phyloP scores from a whole-genome alignment of 2,113 vertebrate species.

The Pangasianodon gigas region DNA sequence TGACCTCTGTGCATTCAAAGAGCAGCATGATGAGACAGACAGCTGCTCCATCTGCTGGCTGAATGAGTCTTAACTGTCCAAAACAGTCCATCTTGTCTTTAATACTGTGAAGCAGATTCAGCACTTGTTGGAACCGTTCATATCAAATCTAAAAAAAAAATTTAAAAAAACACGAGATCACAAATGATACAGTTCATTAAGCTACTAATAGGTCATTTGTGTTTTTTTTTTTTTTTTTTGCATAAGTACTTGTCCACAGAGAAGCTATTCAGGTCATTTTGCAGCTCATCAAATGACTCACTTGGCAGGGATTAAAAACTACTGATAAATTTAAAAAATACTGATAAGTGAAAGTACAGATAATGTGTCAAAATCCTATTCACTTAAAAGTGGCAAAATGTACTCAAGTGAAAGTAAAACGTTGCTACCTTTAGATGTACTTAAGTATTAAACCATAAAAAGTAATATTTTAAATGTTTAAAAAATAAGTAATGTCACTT shows the following conservation, averaged over 20 bases:
- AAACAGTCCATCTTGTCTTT: constrained; percentile 26
- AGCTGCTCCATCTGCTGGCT: constrained; percentile 50
- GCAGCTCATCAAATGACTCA: not conserved
- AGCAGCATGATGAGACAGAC: not conserved
- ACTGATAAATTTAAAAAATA: no score
- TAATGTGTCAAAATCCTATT: no score
- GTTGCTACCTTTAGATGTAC: no score
- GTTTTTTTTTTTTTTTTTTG: no score
- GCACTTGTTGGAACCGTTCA: not conserved
- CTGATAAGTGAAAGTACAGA: no score
- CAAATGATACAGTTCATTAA: not conserved
- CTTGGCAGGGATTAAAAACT: not conserved
- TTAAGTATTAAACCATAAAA: no score
- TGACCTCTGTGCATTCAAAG: not conserved
- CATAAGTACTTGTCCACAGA: not conserved
- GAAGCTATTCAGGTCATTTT: not conserved
- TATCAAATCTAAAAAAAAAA: not conserved
- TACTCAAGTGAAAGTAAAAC: no score
- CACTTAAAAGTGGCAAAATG: no score
- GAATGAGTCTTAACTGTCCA: constrained; percentile 38
- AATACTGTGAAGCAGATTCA: not conserved
- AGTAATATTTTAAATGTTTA: no score
- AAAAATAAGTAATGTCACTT: no score
- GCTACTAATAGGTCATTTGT: no score
- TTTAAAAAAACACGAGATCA: constrained; percentile 30